Evolutionary conservation across 1,140 invertebrate genomes (phyloP).

Genomic region (Papilio helenus): DNA sequence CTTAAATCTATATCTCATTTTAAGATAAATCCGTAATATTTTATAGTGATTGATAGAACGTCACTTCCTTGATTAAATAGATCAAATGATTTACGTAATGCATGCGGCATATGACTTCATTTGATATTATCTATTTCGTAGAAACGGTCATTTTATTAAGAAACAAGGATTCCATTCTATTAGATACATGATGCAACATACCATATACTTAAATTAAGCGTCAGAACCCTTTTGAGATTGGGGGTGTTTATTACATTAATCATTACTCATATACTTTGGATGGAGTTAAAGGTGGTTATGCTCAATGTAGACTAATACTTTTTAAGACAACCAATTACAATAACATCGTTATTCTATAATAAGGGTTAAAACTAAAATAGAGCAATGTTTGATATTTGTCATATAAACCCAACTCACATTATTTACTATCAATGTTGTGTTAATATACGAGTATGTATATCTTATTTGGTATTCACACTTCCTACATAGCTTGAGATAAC

Average conservation of each 20-base stretch:
- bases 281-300: too few species aligned
- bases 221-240: too few species aligned
- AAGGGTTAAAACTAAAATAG: not conserved
- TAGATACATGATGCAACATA: not conserved
- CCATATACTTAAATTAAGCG: not conserved
- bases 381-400: not conserved
- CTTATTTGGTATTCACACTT: conserved; percentile 26
- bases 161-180: not conserved
- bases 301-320: too few species aligned
- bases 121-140: conserved; percentile 18
- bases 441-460: not conserved
- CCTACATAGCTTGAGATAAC: conserved; percentile 16
- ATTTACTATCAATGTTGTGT: not conserved
- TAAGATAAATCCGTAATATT: not conserved
- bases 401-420: conserved; percentile 3
- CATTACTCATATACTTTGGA: too few species aligned
- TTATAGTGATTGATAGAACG: not conserved
- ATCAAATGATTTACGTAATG: conserved; percentile 26
- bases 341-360: not conserved
- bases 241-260: too few species aligned
- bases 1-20: not conserved
- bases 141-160: not conserved
- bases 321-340: not conserved
- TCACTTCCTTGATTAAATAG: not conserved
- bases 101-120: conserved; percentile 26